phyloP scores from a whole-genome alignment of 1,140 invertebrate genomes.

The Belonocnema kinseyi region DNA sequence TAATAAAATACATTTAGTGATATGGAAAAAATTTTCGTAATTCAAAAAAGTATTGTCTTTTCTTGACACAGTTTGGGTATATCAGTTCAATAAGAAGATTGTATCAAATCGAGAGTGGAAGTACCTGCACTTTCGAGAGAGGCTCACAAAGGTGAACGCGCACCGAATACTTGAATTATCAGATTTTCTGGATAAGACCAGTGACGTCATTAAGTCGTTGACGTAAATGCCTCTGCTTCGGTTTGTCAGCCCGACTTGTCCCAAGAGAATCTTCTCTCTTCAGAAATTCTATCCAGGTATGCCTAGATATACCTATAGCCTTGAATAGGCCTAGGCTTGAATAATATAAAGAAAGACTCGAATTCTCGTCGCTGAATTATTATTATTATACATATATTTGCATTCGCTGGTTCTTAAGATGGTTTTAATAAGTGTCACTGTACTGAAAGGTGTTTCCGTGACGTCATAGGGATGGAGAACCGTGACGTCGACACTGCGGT shows the following conservation, averaged over 20 bases:
- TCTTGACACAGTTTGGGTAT: background rate
- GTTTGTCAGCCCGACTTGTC: slow-evolving; percentile 25
- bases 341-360: no score
- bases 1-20: no score
- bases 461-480: slow-evolving; percentile 23
- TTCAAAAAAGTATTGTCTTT: no score
- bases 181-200: slow-evolving; percentile 32
- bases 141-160: slow-evolving; percentile 7
- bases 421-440: slow-evolving; percentile 14
- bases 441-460: slow-evolving; percentile 37
- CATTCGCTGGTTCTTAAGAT: slow-evolving; percentile 36
- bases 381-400: no score
- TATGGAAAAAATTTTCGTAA: no score
- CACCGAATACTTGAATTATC: slow-evolving; percentile 33
- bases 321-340: no score
- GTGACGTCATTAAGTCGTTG: slow-evolving; percentile 57
- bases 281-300: no score
- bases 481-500: slow-evolving; percentile 29
- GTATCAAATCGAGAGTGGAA: background rate
- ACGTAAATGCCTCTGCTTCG: slow-evolving; percentile 47
- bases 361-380: no score
- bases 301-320: no score
- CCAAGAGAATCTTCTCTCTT: slow-evolving; percentile 39
- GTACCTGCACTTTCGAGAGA: background rate
- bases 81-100: background rate